Percentiles rank a stretch among this genome's conserved stretches.
phyloP scores from a whole-genome alignment of 2,113 vertebrate genomes.

The Callionymus lyra region DNA sequence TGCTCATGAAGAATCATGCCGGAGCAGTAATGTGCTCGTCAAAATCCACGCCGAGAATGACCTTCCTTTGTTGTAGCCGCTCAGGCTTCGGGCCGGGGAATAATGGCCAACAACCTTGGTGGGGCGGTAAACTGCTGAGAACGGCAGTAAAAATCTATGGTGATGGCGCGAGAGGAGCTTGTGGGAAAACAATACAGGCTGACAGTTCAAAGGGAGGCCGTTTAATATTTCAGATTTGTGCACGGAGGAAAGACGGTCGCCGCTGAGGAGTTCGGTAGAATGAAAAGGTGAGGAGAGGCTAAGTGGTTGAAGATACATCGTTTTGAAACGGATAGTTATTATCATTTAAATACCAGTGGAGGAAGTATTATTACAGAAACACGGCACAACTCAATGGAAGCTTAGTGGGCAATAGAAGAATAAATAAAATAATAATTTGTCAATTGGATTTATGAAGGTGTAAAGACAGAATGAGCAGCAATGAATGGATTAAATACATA shows the following conservation, averaged over 20 bases:
- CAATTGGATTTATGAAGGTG: no score
- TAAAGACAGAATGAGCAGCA: no score
- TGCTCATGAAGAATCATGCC: constrained; percentile 19
- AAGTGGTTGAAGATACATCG: constrained; percentile 6
- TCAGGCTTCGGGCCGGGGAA: constrained; percentile 30
- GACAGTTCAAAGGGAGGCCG: constrained; percentile 58
- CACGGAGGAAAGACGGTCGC: background rate
- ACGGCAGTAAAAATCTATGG: constrained; percentile 49
- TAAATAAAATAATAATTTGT: no score
- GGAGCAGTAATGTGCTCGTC: constrained; percentile 38
- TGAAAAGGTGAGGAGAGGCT: constrained; percentile 26
- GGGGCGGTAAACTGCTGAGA: constrained; percentile 60
- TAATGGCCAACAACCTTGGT: constrained; percentile 57
- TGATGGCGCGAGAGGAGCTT: constrained; percentile 53
- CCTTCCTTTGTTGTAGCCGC: constrained; percentile 52
- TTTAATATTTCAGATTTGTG: constrained; percentile 52
- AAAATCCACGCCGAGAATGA: constrained; percentile 23
- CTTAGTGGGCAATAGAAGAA: no score
- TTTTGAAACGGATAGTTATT: no score
- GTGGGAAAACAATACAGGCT: constrained; percentile 60
- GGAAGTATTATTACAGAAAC: no score
- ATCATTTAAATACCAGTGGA: no score
- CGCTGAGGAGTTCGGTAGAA: constrained; percentile 8
- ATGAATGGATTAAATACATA: no score
- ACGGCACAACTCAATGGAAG: no score